Evolutionary conservation across 2,797 vertebrate species (phyloP).

Genomic region (Phaenicophaeus curvirostris): DNA sequence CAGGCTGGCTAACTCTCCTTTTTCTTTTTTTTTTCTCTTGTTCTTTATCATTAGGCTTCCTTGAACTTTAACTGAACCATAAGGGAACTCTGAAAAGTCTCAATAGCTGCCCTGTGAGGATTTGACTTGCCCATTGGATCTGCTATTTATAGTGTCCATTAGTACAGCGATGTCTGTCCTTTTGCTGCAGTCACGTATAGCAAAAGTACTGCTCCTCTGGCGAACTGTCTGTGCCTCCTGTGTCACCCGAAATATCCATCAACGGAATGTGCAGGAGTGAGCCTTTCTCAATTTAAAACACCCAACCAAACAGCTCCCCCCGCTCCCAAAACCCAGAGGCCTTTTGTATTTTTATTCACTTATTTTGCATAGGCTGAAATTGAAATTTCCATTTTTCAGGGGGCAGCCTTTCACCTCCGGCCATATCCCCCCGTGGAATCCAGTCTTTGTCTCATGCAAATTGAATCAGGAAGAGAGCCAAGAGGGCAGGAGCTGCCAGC

Average conservation of each 20-base stretch:
- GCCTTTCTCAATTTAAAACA: conserved; percentile 23
- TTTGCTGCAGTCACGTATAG: conserved; percentile 64
- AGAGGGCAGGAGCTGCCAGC: neutral
- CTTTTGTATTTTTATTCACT: conserved; percentile 21
- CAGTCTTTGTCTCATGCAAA: neutral
- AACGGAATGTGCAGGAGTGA: conserved; percentile 43
- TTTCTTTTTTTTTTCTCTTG: neutral
- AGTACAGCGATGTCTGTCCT: conserved; percentile 54
- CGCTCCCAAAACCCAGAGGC: neutral
- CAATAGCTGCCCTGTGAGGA: conserved; percentile 48
- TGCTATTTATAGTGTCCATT: conserved; percentile 69
- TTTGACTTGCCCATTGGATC: conserved; percentile 44
- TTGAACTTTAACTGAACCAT: conserved; percentile 74
- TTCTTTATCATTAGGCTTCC: conserved; percentile 53
- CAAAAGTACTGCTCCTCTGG: conserved; percentile 40
- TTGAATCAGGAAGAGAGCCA: neutral
- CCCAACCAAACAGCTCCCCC: neutral
- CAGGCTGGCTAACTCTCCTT: neutral
- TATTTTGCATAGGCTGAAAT: neutral
- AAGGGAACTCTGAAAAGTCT: conserved; percentile 48
- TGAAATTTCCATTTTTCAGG: conserved; percentile 3
- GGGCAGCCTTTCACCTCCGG: neutral
- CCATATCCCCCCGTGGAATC: neutral
- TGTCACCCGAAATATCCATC: conserved; percentile 73
- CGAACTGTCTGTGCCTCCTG: conserved; percentile 8